Evolutionary conservation across 2,888 invertebrate genomes (phyloP).

Genomic region (Pterostichus madidus): DNA sequence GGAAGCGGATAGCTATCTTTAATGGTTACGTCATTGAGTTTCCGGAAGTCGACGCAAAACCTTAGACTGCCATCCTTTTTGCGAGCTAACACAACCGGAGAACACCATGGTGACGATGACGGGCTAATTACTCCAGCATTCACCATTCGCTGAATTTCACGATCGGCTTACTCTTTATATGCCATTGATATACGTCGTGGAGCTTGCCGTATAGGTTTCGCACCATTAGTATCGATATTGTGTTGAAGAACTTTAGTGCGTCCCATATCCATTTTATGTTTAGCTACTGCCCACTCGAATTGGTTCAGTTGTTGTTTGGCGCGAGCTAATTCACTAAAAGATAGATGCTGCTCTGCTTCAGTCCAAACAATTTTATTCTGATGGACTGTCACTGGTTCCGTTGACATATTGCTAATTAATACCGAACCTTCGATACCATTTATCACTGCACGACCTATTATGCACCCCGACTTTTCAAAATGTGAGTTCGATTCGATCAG

Average conservation of each 20-base stretch:
- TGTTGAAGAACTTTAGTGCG: too few relatives aligned
- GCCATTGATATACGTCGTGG: background rate
- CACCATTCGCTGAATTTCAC: background rate
- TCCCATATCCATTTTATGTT: too few relatives aligned
- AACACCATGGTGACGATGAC: conserved; percentile 23
- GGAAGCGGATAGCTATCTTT: too few relatives aligned
- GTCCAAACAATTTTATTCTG: background rate
- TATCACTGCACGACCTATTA: too few relatives aligned
- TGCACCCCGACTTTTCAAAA: background rate
- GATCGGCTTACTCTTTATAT: background rate
- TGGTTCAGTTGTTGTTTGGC: background rate
- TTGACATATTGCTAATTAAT: too few relatives aligned
- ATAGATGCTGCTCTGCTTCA: background rate
- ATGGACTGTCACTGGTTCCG: background rate
- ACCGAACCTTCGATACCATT: too few relatives aligned
- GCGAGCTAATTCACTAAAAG: background rate
- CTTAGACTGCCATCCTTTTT: too few relatives aligned
- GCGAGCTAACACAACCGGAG: too few relatives aligned
- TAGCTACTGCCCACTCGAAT: background rate
- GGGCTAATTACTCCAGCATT: conserved; percentile 10
- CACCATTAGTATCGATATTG: too few relatives aligned
- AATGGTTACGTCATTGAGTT: too few relatives aligned
- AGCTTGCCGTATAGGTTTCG: background rate
- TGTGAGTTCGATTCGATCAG: background rate
- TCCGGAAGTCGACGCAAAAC: too few relatives aligned